Base-by-base conservation (phyloP, 2,113 vertebrate genomes). In the Pleuronectes platessa region DNA sequence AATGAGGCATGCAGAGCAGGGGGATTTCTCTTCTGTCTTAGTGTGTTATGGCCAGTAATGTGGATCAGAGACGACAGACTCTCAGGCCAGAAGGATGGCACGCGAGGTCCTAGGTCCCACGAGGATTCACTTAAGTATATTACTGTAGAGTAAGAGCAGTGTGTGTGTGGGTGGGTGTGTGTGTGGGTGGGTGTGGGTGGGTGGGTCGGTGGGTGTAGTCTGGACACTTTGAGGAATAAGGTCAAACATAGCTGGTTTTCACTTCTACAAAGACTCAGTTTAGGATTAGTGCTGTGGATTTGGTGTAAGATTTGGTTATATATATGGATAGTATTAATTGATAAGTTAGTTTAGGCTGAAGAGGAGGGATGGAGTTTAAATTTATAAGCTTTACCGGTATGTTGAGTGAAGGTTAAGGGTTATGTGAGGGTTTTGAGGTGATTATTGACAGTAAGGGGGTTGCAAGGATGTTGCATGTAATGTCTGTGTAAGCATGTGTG, bases 1-100 rank as follows among this genome's bases (percentile, higher is more conserved):
- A 71, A 74, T 15, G 83, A 74, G 51, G 81, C 71, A 42, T 78
- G 64, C 66, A 49, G 69, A 31, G 70, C 51, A 23, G 55, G 42
- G 82, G 87, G 77, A 74, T 86, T 88, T 89, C 76, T 86, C 75
- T 17, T 53, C 74, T 74, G 78, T 78, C 35, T 13, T 49, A 67
- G 59, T 66, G 62, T 37, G 40, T 82, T 35, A 80, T 18, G 47
- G 49, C 47, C 42, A 59, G 60, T 4, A 17, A 61, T 26, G 68
- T n/a, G 59, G 81, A 87, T 69, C 62, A 69, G 67, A 77, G 74
- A 71, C 2, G 68, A 76, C 73, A 81, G 47, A 62, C 82, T 47
- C 63, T 70, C 54, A 0, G 73, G 24, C 65, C 76, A 61, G 79
- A 82, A 72, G 87, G 72, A 40, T 14, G 5, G 73, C 87, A 91